A percentile compares a stretch with the other conserved stretches of the same genome.
phyloP scores from a whole-genome alignment of 2,113 vertebrate genomes.

The Phalacrocorax pelagicus region DNA sequence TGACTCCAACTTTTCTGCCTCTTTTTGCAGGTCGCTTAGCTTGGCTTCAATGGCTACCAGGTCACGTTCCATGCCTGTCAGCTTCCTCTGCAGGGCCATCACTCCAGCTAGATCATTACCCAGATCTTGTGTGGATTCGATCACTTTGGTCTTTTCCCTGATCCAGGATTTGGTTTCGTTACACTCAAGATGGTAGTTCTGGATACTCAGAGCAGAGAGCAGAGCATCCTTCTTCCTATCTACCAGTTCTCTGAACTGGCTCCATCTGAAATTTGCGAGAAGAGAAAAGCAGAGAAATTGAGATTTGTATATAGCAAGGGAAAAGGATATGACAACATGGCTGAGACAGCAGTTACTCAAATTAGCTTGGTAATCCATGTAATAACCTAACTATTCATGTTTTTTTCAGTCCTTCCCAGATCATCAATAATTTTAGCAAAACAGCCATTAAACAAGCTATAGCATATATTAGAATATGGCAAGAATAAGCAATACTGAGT shows the following conservation, averaged over 20 bases:
- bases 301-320: neutral
- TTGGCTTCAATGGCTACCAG: constrained; percentile 96
- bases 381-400: neutral
- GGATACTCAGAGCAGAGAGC: constrained; percentile 92
- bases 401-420: neutral
- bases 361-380: neutral
- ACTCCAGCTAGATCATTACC: constrained; percentile 96
- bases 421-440: neutral
- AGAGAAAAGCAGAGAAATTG: neutral
- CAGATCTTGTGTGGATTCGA: constrained; percentile 97
- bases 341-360: neutral
- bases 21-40: constrained; percentile 90
- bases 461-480: neutral
- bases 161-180: constrained; percentile 99
- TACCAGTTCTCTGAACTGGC: constrained; percentile 95
- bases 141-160: constrained; percentile 99
- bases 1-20: constrained; percentile 87
- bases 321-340: neutral
- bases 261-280: constrained; percentile 82
- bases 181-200: constrained; percentile 98
- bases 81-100: constrained; percentile 97
- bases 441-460: neutral
- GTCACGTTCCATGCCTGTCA: constrained; percentile 97
- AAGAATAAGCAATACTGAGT: neutral
- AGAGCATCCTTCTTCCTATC: constrained; percentile 96